These are phyloP conservation scores for Nilaparvata lugens DNA, from an alignment of 1,140 invertebrate species.

Conservation along the genomic window DNA sequence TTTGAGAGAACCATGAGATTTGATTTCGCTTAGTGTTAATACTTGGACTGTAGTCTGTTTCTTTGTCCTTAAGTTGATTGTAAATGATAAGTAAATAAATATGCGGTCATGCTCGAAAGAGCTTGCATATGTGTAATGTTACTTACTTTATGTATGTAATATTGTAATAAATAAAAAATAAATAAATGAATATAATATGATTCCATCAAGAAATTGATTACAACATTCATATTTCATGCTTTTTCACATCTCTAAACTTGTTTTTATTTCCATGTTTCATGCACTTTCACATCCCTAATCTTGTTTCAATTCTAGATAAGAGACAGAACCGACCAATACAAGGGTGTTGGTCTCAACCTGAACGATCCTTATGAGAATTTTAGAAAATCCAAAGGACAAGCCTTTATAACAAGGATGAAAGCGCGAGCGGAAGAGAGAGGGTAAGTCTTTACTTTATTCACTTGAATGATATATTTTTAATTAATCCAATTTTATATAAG, in stretches of 20 bases:
- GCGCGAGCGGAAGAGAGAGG: slow-evolving; percentile 72
- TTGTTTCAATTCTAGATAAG: slow-evolving; percentile 40
- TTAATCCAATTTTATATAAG: too few species aligned
- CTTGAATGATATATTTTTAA: too few species aligned
- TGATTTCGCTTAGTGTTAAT: too few species aligned
- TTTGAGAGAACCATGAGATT: too few species aligned
- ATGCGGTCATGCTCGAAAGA: too few species aligned
- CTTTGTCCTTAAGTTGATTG: too few species aligned
- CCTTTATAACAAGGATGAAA: slow-evolving; percentile 93
- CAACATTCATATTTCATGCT: not conserved
- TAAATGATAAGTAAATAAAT: too few species aligned
- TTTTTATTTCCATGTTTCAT: not conserved
- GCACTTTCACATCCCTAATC: slow-evolving; percentile 15
- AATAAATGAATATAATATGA: not conserved
- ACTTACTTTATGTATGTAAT: too few species aligned
- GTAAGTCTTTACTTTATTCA: not conserved
- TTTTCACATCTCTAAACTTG: not conserved
- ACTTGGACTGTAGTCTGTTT: too few species aligned
- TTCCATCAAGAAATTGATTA: not conserved
- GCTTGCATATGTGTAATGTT: too few species aligned
- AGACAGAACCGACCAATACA: slow-evolving; percentile 85
- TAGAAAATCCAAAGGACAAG: slow-evolving; percentile 91
- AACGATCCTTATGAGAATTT: slow-evolving; percentile 96
- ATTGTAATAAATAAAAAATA: too few species aligned
- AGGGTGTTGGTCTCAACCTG: slow-evolving; percentile 81